Percentiles rank a stretch among this genome's conserved stretches.
Conservation (phyloP, 2,797 vertebrate genomes). For the Poeciliopsis paucimaculata region DNA sequence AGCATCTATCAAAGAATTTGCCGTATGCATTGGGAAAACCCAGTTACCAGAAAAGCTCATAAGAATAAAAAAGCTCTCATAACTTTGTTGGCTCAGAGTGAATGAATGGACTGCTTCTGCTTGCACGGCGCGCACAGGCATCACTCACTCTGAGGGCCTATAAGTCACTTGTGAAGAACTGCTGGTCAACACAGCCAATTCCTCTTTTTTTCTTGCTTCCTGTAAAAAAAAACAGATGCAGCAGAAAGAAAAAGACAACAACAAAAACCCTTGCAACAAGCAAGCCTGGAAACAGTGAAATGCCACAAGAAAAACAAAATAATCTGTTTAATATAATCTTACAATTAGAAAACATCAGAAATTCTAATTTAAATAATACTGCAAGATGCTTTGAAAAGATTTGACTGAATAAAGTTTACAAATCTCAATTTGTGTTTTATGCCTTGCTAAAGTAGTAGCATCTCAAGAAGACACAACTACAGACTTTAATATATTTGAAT, state of each 20-base stretch:
- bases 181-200: constrained; percentile 73
- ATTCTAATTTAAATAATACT: constrained; percentile 58
- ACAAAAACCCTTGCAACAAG: constrained; percentile 28
- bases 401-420: constrained; percentile 38
- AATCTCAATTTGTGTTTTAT: constrained; percentile 21
- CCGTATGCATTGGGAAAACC: constrained; percentile 73
- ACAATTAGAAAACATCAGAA: constrained; percentile 64
- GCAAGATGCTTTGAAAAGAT: constrained; percentile 55
- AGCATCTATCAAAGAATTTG: constrained; percentile 79
- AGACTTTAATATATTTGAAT: background rate
- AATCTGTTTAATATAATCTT: constrained; percentile 66
- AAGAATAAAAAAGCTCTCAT: constrained; percentile 79
- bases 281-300: constrained; percentile 53
- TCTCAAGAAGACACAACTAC: background rate
- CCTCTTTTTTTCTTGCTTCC: constrained; percentile 50
- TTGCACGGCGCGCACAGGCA: constrained; percentile 50
- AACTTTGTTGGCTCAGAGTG: constrained; percentile 72
- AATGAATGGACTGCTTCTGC: constrained; percentile 70
- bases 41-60: constrained; percentile 77
- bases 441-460: background rate
- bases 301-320: constrained; percentile 66
- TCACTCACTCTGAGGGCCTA: constrained; percentile 78
- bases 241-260: constrained; percentile 57
- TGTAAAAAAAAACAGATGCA: constrained; percentile 49
- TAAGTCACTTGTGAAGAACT: constrained; percentile 76